These are phyloP conservation scores for Desmophyllum pertusum DNA, from an alignment of 92 coral and sea anemone genomes.

Conservation along the genomic window DNA sequence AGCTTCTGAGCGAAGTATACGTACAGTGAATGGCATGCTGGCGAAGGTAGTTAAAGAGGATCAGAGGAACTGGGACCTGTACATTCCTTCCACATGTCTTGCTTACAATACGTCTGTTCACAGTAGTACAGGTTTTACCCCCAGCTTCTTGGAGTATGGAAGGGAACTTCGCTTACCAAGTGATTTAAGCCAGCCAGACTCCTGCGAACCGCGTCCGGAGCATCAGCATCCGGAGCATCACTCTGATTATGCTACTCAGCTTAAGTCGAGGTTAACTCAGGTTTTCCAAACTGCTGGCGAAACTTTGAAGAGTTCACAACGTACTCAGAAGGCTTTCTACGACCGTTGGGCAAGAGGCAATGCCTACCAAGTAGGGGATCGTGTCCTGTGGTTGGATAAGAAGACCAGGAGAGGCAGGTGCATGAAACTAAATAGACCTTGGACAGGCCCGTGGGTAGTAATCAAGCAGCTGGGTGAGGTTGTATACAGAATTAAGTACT, in stretches of 20 bases:
- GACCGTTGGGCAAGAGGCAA: conserved; percentile 60
- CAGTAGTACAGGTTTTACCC: conserved; percentile 9
- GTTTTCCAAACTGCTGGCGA: conserved; percentile 36
- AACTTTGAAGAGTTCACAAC: conserved; percentile 33
- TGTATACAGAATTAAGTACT: conserved; percentile 56
- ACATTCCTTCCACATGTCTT: no score
- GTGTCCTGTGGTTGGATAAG: conserved; percentile 43
- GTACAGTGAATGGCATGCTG: no score
- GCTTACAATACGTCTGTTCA: no score
- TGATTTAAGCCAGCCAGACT: conserved; percentile 21
- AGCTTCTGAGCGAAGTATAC: no score
- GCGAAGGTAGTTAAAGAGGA: no score
- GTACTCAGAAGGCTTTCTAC: conserved; percentile 43
- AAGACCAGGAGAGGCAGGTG: conserved; percentile 46
- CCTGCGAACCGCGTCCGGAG: background rate
- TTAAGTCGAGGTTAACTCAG: conserved; percentile 18
- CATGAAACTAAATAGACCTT: conserved; percentile 50
- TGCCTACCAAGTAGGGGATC: conserved; percentile 42
- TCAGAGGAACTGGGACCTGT: no score
- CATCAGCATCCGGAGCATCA: background rate
- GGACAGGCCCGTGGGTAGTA: conserved; percentile 56
- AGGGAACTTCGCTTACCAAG: conserved; percentile 45
- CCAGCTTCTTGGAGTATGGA: conserved; percentile 23
- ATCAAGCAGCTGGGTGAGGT: conserved; percentile 38
- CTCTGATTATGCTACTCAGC: conserved; percentile 26